Base-by-base conservation (phyloP, 2,113 vertebrate genomes). In the Turnix velox region DNA sequence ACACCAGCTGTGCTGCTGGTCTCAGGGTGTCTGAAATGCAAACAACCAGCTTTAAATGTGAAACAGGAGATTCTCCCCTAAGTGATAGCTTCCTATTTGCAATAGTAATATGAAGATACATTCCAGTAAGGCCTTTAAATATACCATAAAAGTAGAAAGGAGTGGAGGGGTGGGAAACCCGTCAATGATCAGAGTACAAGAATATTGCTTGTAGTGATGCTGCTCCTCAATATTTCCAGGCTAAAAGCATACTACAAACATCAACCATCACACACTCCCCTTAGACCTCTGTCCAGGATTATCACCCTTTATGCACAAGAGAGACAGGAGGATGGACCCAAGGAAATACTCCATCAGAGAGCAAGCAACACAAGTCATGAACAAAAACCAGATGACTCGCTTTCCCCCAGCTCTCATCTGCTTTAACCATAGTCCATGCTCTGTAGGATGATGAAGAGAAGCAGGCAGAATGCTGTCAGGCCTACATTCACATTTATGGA, bases 181-280 rank as follows among this genome's bases (percentile, higher is more conserved):
- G 58, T 15, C 51, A 0, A 0, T n/a, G 33, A 30, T 58, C 51
- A 72, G 55, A 62, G n/a, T 24, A 27, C 14, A 27, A 23, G 37
- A 57, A 24, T 14, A 7, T 63, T 0, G 1, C 18, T 12, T 27
- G 27, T 30, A 0, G 2, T 30, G 58, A n/a, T 58, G 43, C 65
- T 71, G 51, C 71, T 77, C 33, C 46, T 82, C 65, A 48, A 22
- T 52, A 77, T 20, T 20, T 72, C n/a, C 81, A 66, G 45, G 35
- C 39, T 33, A 19, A 65, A 63, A 46, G 18, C 72, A 74, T 9
- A 14, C 49, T 30, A 16, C 25, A 52, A 51, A n/a, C 43, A 30
- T 17, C 1, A 0, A n/a, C 33, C 19, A 65, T 39, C 6, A 45
- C n/a, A 39, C 13, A 4, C 40, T n/a, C 13, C 46, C 14, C 9